These are phyloP conservation scores for Onthophagus taurus DNA, from an alignment of 1,140 invertebrate genomes.

Conservation along the genomic window DNA sequence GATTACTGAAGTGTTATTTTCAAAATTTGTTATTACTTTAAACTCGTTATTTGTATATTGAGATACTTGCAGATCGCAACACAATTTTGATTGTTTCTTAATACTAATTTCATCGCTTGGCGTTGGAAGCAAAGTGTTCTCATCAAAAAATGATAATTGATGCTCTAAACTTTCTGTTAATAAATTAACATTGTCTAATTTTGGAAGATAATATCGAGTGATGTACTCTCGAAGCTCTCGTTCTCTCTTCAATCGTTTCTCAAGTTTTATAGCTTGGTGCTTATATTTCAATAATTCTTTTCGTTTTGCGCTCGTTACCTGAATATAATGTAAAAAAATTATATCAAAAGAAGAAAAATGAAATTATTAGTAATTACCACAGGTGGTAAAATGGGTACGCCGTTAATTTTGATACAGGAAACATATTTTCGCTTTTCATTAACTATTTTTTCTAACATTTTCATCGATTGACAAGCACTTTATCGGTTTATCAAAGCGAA, in stretches of 20 bases:
- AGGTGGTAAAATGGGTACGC: conserved; percentile 51
- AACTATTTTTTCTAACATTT: too few relatives aligned
- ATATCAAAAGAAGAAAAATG: neutral
- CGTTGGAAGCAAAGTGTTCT: neutral
- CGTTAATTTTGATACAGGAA: conserved; percentile 51
- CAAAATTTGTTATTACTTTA: conserved; percentile 10
- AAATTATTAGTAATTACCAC: conserved; percentile 40
- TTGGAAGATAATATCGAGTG: conserved; percentile 15
- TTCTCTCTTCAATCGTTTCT: conserved; percentile 24
- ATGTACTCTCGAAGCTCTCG: conserved; percentile 17
- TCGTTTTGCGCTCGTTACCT: conserved; percentile 28
- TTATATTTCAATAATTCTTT: conserved; percentile 32
- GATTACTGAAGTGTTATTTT: neutral
- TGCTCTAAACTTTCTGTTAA: conserved; percentile 1
- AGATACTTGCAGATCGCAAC: conserved; percentile 6
- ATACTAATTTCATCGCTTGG: neutral
- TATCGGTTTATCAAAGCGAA: too few relatives aligned
- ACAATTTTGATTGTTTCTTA: conserved; percentile 4
- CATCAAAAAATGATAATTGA: conserved; percentile 7
- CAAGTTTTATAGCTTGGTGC: conserved; percentile 31
- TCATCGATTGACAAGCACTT: too few relatives aligned
- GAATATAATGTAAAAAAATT: conserved; percentile 4
- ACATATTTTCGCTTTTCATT: conserved; percentile 31
- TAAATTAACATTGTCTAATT: conserved; percentile 9
- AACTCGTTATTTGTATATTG: conserved; percentile 10